Conservation (phyloP, 92 coral and sea anemone genomes). For the Zoanthus sociatus region DNA sequence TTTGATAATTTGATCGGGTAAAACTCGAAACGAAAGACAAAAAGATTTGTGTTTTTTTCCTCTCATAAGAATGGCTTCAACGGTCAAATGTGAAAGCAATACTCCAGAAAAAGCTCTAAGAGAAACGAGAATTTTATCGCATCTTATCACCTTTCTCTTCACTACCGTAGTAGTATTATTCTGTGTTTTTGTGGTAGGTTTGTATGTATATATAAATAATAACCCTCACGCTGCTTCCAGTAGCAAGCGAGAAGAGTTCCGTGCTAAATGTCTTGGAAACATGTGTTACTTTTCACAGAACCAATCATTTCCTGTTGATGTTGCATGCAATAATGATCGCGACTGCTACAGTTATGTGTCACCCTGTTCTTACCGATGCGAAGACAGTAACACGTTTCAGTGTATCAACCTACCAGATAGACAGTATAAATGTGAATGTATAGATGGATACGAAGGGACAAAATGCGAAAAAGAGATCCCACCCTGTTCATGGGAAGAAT, state of each 20-base stretch:
- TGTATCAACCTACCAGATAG: not conserved
- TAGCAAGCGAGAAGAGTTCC: not conserved
- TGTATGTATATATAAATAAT: no score
- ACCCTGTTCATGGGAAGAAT: not conserved
- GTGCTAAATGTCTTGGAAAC: not conserved
- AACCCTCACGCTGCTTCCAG: not conserved
- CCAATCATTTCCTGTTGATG: not conserved
- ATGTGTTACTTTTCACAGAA: not conserved
- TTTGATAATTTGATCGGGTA: no score
- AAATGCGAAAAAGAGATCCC: conserved; percentile 4
- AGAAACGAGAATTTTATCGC: not conserved
- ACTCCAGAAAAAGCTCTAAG: not conserved
- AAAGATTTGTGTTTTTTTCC: no score
- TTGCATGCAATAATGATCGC: not conserved
- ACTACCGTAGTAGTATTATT: not conserved
- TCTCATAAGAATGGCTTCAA: no score
- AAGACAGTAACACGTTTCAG: not conserved
- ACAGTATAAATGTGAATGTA: not conserved
- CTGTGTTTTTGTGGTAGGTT: no score
- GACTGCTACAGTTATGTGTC: not conserved
- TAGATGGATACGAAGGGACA: not conserved
- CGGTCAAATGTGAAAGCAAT: no score
- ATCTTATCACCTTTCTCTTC: not conserved
- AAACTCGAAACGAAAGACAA: no score
- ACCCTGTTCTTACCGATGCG: not conserved